These are phyloP conservation scores for Bombus vancouverensis DNA, from an alignment of 1,140 invertebrate genomes.

Conservation along the genomic window DNA sequence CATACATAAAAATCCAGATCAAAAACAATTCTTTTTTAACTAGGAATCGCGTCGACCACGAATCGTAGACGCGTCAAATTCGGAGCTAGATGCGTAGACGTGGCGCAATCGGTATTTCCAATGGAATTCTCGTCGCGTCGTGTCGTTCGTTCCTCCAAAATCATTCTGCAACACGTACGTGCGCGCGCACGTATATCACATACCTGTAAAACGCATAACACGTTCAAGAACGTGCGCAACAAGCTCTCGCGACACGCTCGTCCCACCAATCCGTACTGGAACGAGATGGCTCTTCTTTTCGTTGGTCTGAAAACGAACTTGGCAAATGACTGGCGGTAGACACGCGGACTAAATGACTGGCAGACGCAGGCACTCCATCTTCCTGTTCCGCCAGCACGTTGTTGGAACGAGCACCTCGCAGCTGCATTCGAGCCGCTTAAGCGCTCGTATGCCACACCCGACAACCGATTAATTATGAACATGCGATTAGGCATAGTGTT, in stretches of 20 bases:
- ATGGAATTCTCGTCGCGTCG: slow-evolving; percentile 16
- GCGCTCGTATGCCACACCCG: slow-evolving; percentile 9
- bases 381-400: slow-evolving; percentile 12
- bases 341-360: slow-evolving; percentile 40
- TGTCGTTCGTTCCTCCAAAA: slow-evolving; percentile 9
- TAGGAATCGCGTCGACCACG: background rate
- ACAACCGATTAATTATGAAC: slow-evolving; percentile 48
- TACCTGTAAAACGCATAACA: background rate
- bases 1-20: background rate
- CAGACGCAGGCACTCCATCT: slow-evolving; percentile 37
- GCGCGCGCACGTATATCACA: background rate
- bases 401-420: slow-evolving; percentile 13
- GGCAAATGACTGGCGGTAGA: slow-evolving; percentile 35
- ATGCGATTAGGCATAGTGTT: slow-evolving; percentile 33
- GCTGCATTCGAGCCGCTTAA: slow-evolving; percentile 34
- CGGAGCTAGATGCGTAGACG: slow-evolving; percentile 21
- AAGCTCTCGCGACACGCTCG: background rate
- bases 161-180: background rate
- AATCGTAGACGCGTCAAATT: slow-evolving; percentile 47
- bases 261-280: background rate
- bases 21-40: background rate
- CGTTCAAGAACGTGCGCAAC: background rate
- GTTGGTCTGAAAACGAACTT: background rate
- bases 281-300: slow-evolving; percentile 9
- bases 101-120: slow-evolving; percentile 26